Base-by-base conservation (phyloP, 2,888 invertebrate species). In the Conops quadrifasciatus region DNA sequence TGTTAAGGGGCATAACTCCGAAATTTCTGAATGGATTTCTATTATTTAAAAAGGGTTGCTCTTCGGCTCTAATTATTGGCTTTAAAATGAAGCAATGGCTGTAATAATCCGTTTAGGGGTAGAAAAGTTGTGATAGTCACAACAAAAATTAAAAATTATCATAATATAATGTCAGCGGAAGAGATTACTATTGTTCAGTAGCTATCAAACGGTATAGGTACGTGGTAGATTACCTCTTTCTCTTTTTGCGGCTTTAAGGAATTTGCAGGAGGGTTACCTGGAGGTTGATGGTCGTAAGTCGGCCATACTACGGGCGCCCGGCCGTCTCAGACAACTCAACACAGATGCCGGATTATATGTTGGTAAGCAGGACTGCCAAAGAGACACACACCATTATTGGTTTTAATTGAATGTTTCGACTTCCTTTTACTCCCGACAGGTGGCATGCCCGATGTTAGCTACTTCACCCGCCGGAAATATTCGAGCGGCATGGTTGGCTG, bases 211-310 rank as follows among this genome's bases (percentile, higher is more conserved):
- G 36, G 36, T 36, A 36, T 36, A 36, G n/a, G n/a, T n/a, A n/a
- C n/a, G n/a, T n/a, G n/a, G n/a, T n/a, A n/a, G n/a, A n/a, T n/a
- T n/a, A n/a, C n/a, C n/a, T n/a, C n/a, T n/a, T n/a, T n/a, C n/a
- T n/a, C n/a, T 36, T 36, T 36, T 36, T 36, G 4, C 36, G 9
- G 4, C 36, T 71, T 73, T 36, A 84, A 96, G 96, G 83, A 93
- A 94, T 83, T 91, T 93, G 77, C 94, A 94, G 86, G 92, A 94
- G 77, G 95, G 95, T 11, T 92, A 93, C 30, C 86, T 97, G 67
- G 92, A 94, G 79, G 93, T 97, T n/a, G 97, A 97, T 86, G 94
- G 94, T 60, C 90, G 93, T 67, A 92, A 93, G 67, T 91, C 93
- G 5, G 89, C 92, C 30, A 92, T 93, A 0, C 91, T 92, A 64